A percentile compares a stretch with the other conserved stretches of the same genome.
phyloP scores from a whole-genome alignment of 2,113 vertebrate species.

The Larimichthys crocea region DNA sequence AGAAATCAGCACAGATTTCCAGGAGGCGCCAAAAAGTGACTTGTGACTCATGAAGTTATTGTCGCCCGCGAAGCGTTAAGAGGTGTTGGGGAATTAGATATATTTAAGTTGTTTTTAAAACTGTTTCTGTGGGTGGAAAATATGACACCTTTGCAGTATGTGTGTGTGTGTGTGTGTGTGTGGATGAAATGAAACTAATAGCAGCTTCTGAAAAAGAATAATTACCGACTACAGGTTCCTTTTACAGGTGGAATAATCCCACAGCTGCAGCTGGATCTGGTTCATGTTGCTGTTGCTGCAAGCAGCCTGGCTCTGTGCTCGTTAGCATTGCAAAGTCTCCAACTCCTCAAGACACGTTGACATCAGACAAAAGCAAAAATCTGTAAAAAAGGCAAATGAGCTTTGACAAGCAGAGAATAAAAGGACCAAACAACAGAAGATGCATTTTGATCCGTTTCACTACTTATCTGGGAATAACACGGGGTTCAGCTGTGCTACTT shows the following conservation, averaged over 20 bases:
- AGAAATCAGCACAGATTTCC: too few species aligned
- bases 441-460: slow-evolving; percentile 45
- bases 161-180: not conserved
- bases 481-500: not conserved
- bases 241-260: not conserved
- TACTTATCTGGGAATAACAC: slow-evolving; percentile 19
- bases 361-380: slow-evolving; percentile 40
- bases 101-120: not conserved
- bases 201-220: not conserved
- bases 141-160: not conserved
- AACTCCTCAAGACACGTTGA: slow-evolving; percentile 26
- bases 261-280: slow-evolving; percentile 3
- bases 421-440: slow-evolving; percentile 41
- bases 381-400: slow-evolving; percentile 15
- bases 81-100: too few species aligned
- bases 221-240: not conserved
- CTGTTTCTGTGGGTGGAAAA: slow-evolving; percentile 4
- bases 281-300: not conserved
- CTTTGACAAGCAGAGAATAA: slow-evolving; percentile 38
- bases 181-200: not conserved
- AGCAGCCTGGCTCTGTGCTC: slow-evolving; percentile 8
- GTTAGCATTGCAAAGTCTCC: slow-evolving; percentile 36
- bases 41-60: too few species aligned
- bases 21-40: too few species aligned
- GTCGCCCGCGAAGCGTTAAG: too few species aligned